Percentiles rank a stretch among this genome's conserved stretches.
These are phyloP conservation scores for Pogonocichla stellata DNA, from an alignment of 2,113 vertebrate species.

Conservation along the genomic window DNA sequence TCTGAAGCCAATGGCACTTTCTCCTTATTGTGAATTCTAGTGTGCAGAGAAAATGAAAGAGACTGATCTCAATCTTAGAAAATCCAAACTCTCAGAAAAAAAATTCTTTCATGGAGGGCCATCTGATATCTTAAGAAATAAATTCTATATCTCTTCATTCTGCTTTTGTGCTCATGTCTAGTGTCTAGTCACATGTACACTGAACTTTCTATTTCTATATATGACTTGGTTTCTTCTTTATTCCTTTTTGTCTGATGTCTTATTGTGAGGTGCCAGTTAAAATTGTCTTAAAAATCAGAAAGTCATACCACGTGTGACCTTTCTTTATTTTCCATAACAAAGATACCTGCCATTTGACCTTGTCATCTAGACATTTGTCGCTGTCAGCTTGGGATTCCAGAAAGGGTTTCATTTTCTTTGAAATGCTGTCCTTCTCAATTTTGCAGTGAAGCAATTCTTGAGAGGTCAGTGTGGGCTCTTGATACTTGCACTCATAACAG, in stretches of 20 bases:
- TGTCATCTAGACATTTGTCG: not conserved
- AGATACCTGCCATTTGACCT: not conserved
- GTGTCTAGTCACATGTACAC: not conserved
- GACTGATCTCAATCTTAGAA: not conserved
- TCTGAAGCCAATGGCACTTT: not conserved
- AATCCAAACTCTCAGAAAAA: not conserved
- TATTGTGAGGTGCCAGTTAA: not conserved
- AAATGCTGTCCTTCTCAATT: not conserved
- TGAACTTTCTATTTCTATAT: not conserved
- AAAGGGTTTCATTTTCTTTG: conserved; percentile 1
- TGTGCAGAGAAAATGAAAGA: not conserved
- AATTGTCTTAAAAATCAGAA: conserved; percentile 4
- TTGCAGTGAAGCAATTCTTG: not conserved
- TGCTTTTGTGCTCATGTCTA: not conserved
- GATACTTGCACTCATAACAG: not conserved
- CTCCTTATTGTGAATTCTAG: not conserved
- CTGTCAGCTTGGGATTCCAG: not conserved
- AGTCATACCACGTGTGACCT: not conserved
- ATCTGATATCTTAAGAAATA: not conserved
- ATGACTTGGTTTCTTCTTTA: not conserved
- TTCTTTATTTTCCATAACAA: not conserved
- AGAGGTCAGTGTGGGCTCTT: not conserved
- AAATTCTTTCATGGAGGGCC: not conserved
- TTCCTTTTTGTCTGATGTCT: not conserved
- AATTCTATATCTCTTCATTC: not conserved